A percentile compares a stretch with the other conserved stretches of the same genome.
Evolutionary conservation across 2,888 invertebrate genomes (phyloP).

Genomic region (Shargacucullia verbasci): DNA sequence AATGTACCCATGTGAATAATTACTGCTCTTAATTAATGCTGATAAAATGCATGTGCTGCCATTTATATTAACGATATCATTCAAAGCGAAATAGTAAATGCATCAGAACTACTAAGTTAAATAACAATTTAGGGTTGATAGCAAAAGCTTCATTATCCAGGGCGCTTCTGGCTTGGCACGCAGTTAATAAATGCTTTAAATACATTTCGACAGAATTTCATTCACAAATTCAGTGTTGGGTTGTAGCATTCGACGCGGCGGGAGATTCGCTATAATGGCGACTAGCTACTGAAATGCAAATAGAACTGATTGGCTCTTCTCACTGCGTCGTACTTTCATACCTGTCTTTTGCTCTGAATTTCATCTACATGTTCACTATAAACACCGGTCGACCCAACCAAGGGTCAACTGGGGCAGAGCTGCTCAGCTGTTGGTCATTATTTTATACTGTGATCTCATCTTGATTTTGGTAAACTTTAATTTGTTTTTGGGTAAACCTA

Average conservation of each 20-base stretch:
- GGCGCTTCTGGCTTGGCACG: slow-evolving; percentile 61
- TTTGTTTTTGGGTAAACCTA: slow-evolving; percentile 38
- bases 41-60: slow-evolving; percentile 42
- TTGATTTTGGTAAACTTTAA: slow-evolving; percentile 44
- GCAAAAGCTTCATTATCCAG: slow-evolving; percentile 66
- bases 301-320: slow-evolving; percentile 75
- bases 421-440: slow-evolving; percentile 49
- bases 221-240: slow-evolving; percentile 60
- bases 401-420: slow-evolving; percentile 36
- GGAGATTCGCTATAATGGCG: slow-evolving; percentile 69
- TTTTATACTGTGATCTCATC: slow-evolving; percentile 40
- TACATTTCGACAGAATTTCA: slow-evolving; percentile 69
- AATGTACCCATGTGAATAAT: slow-evolving; percentile 27
- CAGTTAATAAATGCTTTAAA: slow-evolving; percentile 68
- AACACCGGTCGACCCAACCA: slow-evolving; percentile 52
- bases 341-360: slow-evolving; percentile 52
- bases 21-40: slow-evolving; percentile 32
- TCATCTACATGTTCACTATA: slow-evolving; percentile 46
- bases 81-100: slow-evolving; percentile 58
- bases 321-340: slow-evolving; percentile 52
- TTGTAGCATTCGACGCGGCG: slow-evolving; percentile 50
- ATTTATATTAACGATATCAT: slow-evolving; percentile 47
- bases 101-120: slow-evolving; percentile 64
- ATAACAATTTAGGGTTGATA: slow-evolving; percentile 68
- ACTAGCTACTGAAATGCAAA: slow-evolving; percentile 78